These are phyloP conservation scores for Oostethus manadensis DNA, from an alignment of 2,113 vertebrate species.

Conservation along the genomic window DNA sequence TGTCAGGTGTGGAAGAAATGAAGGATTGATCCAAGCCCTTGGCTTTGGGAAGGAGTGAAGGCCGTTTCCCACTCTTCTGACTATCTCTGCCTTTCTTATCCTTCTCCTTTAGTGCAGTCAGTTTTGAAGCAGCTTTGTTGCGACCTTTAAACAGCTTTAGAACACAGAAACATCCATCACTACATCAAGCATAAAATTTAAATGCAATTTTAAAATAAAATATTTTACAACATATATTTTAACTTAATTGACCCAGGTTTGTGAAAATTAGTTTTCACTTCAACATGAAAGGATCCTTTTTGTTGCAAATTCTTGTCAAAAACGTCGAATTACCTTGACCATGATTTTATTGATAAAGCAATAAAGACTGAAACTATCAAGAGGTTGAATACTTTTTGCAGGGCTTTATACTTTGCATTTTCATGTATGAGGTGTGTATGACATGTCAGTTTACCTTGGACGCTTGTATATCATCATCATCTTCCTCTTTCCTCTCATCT, in stretches of 20 bases:
- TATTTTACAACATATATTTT: no score
- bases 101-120: slow-evolving; percentile 13
- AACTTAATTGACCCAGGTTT: no score
- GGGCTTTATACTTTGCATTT: no score
- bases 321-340: no score
- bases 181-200: not conserved
- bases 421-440: no score
- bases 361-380: no score
- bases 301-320: no score
- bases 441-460: slow-evolving; percentile 63
- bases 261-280: no score
- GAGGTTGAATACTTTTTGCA: no score
- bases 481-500: slow-evolving; percentile 59
- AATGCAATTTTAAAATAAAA: not conserved
- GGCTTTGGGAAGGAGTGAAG: slow-evolving; percentile 29
- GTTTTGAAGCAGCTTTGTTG: slow-evolving; percentile 6
- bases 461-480: slow-evolving; percentile 18
- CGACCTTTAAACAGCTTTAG: slow-evolving; percentile 49
- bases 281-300: no score
- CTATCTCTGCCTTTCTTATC: slow-evolving; percentile 36
- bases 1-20: slow-evolving; percentile 16
- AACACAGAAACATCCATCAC: slow-evolving; percentile 5
- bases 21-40: slow-evolving; percentile 8
- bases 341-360: no score
- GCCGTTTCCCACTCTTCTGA: slow-evolving; percentile 41